Conservation (phyloP, 1,140 invertebrate genomes). For the Drosophila repletoides region DNA sequence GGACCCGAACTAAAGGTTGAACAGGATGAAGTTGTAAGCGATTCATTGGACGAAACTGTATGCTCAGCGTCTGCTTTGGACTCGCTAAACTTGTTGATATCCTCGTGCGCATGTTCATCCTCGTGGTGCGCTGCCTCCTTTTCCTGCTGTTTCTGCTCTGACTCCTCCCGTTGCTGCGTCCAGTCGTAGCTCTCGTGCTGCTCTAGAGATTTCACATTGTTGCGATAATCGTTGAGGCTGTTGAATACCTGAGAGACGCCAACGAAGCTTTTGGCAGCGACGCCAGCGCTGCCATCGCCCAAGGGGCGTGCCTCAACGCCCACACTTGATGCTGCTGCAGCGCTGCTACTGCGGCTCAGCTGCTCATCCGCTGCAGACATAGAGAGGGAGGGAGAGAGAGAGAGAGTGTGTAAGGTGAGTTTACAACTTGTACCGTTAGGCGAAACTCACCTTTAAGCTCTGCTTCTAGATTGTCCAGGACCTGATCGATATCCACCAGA, state of each 20-base stretch:
- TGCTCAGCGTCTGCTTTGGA: slow-evolving; percentile 28
- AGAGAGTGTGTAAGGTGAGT: too few species aligned
- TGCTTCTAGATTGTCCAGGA: slow-evolving; percentile 92
- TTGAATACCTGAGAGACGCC: slow-evolving; percentile 84
- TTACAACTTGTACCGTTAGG: too few species aligned
- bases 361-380: slow-evolving; percentile 64
- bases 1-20: slow-evolving; percentile 81
- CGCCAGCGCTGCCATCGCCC: slow-evolving; percentile 40
- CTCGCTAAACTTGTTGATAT: slow-evolving; percentile 71
- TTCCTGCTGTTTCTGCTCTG: neutral
- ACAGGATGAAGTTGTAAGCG: slow-evolving; percentile 76
- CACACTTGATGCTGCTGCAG: slow-evolving; percentile 83
- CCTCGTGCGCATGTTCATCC: slow-evolving; percentile 47
- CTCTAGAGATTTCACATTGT: slow-evolving; percentile 81
- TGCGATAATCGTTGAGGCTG: slow-evolving; percentile 86
- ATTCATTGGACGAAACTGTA: slow-evolving; percentile 59
- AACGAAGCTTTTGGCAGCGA: slow-evolving; percentile 65
- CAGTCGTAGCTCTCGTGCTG: slow-evolving; percentile 29
- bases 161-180: slow-evolving; percentile 3
- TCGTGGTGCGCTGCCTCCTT: neutral
- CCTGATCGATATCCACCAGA: slow-evolving; percentile 91
- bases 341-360: slow-evolving; percentile 69
- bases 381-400: slow-evolving; percentile 9
- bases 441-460: slow-evolving; percentile 39
- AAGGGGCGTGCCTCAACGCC: slow-evolving; percentile 40